These are phyloP conservation scores for Mormyrops attenuatus DNA, from an alignment of 2,797 vertebrate genomes.

Conservation along the genomic window DNA sequence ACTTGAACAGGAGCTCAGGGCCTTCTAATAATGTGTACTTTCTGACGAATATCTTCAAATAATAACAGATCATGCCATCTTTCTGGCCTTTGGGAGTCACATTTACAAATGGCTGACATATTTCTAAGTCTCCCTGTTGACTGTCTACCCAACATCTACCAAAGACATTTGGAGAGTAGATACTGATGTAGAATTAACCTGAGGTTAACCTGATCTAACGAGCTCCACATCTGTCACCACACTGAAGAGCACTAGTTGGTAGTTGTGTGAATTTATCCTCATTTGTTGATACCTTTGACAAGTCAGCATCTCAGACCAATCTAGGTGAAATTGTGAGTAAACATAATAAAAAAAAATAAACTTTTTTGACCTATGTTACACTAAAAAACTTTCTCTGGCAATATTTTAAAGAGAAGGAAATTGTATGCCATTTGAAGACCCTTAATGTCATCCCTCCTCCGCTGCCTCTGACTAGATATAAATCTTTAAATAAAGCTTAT, in stretches of 20 bases:
- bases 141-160: background rate
- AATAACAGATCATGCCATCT: background rate
- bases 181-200: background rate
- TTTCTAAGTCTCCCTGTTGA: background rate
- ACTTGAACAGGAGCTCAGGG: background rate
- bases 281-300: background rate
- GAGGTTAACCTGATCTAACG: background rate
- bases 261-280: too few species aligned
- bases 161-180: background rate
- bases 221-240: background rate
- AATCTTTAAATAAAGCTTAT: slow-evolving; percentile 7
- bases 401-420: background rate
- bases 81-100: background rate
- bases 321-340: background rate
- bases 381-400: background rate
- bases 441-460: background rate
- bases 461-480: background rate
- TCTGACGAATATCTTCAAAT: background rate
- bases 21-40: background rate
- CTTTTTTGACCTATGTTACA: background rate
- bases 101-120: background rate
- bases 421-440: background rate
- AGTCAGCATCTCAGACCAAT: background rate
- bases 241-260: background rate
- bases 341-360: background rate